A percentile compares a stretch with the other conserved stretches of the same genome.
Evolutionary conservation across 23 tunicate species (phyloP).

Genomic region (Clavelina lepadiformis): DNA sequence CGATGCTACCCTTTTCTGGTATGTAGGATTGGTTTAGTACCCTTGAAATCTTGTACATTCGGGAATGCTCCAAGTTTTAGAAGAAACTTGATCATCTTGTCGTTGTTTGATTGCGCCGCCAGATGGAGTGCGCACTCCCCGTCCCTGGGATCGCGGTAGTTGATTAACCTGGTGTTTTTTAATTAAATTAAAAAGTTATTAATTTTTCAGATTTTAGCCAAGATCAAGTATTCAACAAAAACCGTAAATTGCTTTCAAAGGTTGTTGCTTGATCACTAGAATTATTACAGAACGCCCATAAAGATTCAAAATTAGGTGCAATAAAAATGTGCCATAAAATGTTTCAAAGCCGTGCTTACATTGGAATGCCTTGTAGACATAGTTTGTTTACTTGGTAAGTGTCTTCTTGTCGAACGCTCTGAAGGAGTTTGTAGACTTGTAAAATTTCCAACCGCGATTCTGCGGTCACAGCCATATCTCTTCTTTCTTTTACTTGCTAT

Average conservation of each 20-base stretch:
- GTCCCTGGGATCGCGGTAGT: slow-evolving; percentile 72
- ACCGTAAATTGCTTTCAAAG: too few relatives aligned
- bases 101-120: slow-evolving; percentile 83
- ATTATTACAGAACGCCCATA: too few relatives aligned
- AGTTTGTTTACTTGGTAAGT: slow-evolving; percentile 52
- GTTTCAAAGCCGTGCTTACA: slow-evolving; percentile 39
- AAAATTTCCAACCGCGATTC: slow-evolving; percentile 63
- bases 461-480: slow-evolving; percentile 65
- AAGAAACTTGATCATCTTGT: slow-evolving; percentile 54
- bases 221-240: neutral
- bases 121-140: slow-evolving; percentile 92
- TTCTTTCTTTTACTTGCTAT: too few relatives aligned
- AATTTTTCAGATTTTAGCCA: neutral
- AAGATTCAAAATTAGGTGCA: too few relatives aligned
- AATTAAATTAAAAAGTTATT: neutral
- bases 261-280: too few relatives aligned
- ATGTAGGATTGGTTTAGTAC: slow-evolving; percentile 9
- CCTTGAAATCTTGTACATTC: slow-evolving; percentile 91
- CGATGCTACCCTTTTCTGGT: neutral
- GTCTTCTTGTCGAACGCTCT: slow-evolving; percentile 75
- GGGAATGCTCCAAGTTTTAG: slow-evolving; percentile 67
- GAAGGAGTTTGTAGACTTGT: slow-evolving; percentile 87
- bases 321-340: too few relatives aligned
- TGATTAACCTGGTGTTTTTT: slow-evolving; percentile 49
- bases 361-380: slow-evolving; percentile 81